Evolutionary conservation across 2,113 vertebrate species (phyloP).

Genomic region (Trematocara variabile): DNA sequence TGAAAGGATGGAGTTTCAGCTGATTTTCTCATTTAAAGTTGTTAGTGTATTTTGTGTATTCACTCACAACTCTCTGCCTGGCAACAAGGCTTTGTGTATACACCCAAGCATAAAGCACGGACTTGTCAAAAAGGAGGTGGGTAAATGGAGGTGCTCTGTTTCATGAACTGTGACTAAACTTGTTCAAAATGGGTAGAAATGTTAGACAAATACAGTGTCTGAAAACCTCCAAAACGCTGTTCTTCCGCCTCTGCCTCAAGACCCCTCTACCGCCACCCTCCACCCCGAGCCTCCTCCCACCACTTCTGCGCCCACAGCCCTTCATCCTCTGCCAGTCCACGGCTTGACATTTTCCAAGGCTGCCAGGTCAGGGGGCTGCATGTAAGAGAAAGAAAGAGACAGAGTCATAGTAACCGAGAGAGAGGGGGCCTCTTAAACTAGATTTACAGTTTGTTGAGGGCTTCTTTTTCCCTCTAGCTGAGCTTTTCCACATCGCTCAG

Average conservation of each 20-base stretch:
- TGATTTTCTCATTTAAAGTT: not conserved
- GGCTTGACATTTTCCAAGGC: constrained; percentile 57
- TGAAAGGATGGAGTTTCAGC: not conserved
- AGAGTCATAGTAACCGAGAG: not conserved
- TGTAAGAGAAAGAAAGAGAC: constrained; percentile 1
- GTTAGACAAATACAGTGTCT: constrained; percentile 59
- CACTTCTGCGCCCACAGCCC: constrained; percentile 27
- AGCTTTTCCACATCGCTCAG: constrained; percentile 16
- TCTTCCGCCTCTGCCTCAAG: constrained; percentile 25
- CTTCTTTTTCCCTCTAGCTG: not conserved
- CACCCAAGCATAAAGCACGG: not conserved
- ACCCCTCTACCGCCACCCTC: not conserved
- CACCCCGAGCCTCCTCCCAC: not conserved
- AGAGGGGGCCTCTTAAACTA: constrained; percentile 2
- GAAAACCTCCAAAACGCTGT: constrained; percentile 47
- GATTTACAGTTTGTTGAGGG: constrained; percentile 25
- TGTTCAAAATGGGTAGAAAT: constrained; percentile 55
- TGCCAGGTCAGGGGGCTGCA: constrained; percentile 32
- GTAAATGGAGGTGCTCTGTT: constrained; percentile 53
- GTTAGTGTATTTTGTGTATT: not conserved
- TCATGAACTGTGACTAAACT: constrained; percentile 68
- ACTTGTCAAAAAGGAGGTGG: constrained; percentile 16
- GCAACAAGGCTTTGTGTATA: not conserved
- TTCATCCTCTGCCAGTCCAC: constrained; percentile 66
- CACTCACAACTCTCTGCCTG: not conserved